Evolutionary conservation across 2,888 invertebrate species (phyloP).

Genomic region (Polymixis flavicincta): DNA sequence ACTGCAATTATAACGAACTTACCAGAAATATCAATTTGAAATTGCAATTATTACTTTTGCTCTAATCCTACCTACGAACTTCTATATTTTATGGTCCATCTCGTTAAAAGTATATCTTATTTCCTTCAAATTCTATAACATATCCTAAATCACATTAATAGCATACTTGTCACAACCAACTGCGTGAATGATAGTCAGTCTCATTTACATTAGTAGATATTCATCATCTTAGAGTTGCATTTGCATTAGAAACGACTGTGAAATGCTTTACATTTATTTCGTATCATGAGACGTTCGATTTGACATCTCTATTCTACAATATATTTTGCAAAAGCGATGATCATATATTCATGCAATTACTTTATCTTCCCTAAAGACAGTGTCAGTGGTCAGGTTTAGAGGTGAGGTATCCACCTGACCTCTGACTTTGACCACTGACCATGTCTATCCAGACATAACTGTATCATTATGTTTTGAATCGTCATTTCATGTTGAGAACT

Average conservation of each 20-base stretch:
- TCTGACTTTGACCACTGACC: too few species aligned
- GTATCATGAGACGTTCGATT: conserved; percentile 2
- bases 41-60: conserved; percentile 4
- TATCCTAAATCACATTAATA: background rate
- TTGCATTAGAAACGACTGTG: conserved; percentile 42
- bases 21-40: conserved; percentile 1
- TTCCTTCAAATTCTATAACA: background rate
- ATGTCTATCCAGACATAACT: background rate
- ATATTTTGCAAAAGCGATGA: background rate
- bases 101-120: background rate
- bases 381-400: background rate
- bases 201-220: conserved; percentile 42
- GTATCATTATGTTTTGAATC: background rate
- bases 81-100: too few species aligned
- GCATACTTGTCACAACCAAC: background rate
- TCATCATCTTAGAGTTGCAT: conserved; percentile 14
- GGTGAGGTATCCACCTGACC: too few species aligned
- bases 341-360: background rate
- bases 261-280: conserved; percentile 21
- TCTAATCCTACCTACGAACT: background rate
- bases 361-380: background rate
- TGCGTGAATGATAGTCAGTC: conserved; percentile 15
- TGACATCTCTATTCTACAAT: background rate
- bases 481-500: background rate
- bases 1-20: background rate